phyloP scores from a whole-genome alignment of 2,797 vertebrate species.

The Cephalopachus bancanus region DNA sequence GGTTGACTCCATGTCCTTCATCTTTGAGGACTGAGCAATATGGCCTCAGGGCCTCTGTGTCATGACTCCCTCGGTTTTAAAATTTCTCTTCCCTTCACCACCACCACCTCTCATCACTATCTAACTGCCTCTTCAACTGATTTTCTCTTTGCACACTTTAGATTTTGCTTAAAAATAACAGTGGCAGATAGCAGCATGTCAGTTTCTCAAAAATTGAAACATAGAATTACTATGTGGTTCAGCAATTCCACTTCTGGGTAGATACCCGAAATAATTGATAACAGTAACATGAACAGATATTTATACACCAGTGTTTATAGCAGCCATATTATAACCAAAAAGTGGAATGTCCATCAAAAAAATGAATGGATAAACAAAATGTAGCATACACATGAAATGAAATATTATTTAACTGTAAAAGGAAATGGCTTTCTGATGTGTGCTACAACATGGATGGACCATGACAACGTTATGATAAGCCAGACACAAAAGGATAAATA shows the following conservation, averaged over 20 bases:
- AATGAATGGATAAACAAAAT: not conserved
- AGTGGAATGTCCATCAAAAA: not conserved
- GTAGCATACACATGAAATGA: not conserved
- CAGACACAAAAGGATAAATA: not conserved
- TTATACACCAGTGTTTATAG: no score
- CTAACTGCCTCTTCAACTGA: not conserved
- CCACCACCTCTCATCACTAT: accelerated
- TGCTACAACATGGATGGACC: not conserved
- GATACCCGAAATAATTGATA: not conserved
- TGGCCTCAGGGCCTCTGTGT: not conserved
- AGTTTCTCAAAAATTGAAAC: not conserved
- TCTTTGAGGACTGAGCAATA: not conserved
- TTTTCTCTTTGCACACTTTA: not conserved
- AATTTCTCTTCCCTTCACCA: not conserved
- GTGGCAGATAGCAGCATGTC: not conserved
- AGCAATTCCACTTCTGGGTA: not conserved
- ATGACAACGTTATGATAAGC: not conserved
- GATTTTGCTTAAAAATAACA: not conserved
- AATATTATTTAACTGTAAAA: not conserved
- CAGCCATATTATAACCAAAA: not conserved
- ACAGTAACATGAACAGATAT: not conserved
- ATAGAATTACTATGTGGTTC: not conserved
- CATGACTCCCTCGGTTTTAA: not conserved
- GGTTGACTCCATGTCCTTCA: not conserved
- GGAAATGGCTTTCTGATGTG: not conserved